Conservation (phyloP, 2,113 vertebrate genomes). For the Cebidichthys violaceus region DNA sequence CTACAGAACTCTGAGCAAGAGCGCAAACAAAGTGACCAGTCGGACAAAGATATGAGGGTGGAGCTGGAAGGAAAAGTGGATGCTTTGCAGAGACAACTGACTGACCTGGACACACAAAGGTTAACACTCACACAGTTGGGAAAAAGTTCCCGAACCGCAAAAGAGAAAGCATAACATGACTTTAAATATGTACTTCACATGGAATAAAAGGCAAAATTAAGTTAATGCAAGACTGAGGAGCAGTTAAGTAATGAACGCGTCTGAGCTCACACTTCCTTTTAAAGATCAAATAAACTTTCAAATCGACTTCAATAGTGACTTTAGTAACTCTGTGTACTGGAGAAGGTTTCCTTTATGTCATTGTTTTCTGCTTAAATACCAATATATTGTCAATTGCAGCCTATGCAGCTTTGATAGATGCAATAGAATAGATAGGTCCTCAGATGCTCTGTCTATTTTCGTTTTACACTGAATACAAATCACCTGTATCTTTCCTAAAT, state of each 20-base stretch:
- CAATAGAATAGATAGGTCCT: no score
- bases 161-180: neutral
- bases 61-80: slow-evolving; percentile 87
- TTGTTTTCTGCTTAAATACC: no score
- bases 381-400: no score
- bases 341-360: no score
- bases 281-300: no score
- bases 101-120: slow-evolving; percentile 90
- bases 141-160: neutral
- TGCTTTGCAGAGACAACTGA: slow-evolving; percentile 86
- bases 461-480: no score
- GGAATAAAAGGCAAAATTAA: neutral
- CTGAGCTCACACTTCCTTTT: neutral
- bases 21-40: slow-evolving; percentile 84
- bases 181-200: neutral
- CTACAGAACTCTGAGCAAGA: slow-evolving; percentile 87
- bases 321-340: no score
- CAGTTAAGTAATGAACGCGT: neutral
- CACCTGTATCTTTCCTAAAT: no score
- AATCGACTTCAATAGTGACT: no score
- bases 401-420: no score
- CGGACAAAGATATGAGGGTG: slow-evolving; percentile 85
- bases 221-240: neutral
- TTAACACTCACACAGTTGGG: slow-evolving; percentile 59
- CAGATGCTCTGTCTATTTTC: no score